A percentile compares a stretch with the other conserved stretches of the same genome.
Conservation (phyloP, 2,888 invertebrate species). For the Neoscelio sp. region DNA sequence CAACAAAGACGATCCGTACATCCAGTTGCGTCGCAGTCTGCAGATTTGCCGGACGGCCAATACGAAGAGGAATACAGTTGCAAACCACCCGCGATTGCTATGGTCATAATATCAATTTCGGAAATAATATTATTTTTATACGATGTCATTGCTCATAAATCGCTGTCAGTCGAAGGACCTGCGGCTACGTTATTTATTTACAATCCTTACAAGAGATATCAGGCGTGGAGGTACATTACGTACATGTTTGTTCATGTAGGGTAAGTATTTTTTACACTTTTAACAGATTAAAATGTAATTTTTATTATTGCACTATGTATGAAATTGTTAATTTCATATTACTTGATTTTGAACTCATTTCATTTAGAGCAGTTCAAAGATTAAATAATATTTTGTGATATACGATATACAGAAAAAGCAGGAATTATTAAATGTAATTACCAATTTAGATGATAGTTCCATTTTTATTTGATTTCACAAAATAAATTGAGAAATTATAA, state of each 20-base stretch:
- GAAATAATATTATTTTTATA: constrained; percentile 89
- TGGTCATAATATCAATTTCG: constrained; percentile 94
- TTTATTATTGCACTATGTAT: too few species aligned
- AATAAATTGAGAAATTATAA: too few species aligned
- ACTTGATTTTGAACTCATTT: too few species aligned
- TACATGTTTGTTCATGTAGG: constrained; percentile 99
- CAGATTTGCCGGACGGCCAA: constrained; percentile 86
- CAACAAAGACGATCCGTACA: constrained; percentile 83
- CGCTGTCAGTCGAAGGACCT: constrained; percentile 86
- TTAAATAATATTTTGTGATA: too few species aligned
- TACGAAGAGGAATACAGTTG: constrained; percentile 97
- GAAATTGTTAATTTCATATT: too few species aligned
- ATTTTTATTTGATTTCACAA: too few species aligned
- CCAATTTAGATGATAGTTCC: too few species aligned
- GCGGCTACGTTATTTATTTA: constrained; percentile 93
- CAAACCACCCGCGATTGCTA: constrained; percentile 95
- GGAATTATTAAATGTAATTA: too few species aligned
- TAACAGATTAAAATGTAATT: neutral
- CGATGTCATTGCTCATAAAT: constrained; percentile 76
- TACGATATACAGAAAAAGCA: too few species aligned
- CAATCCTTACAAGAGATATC: constrained; percentile 92
- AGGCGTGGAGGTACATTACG: constrained; percentile 96
- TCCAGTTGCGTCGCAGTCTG: constrained; percentile 83
- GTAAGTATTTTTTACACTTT: constrained; percentile 83
- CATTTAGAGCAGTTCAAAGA: too few species aligned